phyloP scores from a whole-genome alignment of 2,797 vertebrate species.

The Onychomys leucogaster region DNA sequence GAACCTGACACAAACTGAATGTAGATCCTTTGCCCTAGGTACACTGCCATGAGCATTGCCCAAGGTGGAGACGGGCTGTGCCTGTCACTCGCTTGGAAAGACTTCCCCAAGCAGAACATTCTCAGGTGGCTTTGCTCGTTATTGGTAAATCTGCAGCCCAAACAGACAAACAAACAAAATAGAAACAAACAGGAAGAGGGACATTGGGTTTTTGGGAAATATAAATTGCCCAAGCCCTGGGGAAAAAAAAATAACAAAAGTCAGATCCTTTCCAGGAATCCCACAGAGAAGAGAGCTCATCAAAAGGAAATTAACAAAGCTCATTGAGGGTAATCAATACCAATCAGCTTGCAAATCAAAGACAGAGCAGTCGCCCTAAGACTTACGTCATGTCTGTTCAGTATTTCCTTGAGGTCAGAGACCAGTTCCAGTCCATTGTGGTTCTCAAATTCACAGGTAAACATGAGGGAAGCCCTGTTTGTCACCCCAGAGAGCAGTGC shows the following conservation, averaged over 20 bases:
- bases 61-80: not conserved
- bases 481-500: not conserved
- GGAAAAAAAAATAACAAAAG: not conserved
- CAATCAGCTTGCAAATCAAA: conserved; percentile 76
- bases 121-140: not conserved
- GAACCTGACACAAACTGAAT: not conserved
- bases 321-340: conserved; percentile 76
- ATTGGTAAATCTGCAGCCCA: not conserved
- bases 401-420: conserved; percentile 58
- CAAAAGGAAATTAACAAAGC: conserved; percentile 70
- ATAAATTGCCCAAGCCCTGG: not conserved
- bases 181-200: not conserved
- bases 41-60: not conserved
- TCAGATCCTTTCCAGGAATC: not conserved
- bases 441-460: conserved; percentile 60
- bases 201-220: not conserved
- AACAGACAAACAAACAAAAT: not conserved
- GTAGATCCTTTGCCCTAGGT: not conserved
- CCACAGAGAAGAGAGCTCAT: not conserved
- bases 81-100: no score
- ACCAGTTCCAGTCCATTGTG: not conserved
- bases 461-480: not conserved
- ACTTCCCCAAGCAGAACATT: not conserved
- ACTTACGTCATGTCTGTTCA: conserved; percentile 62
- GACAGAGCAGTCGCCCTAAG: conserved; percentile 55